Evolutionary conservation across 2,888 invertebrate genomes (phyloP), one percentile per base, ranked within the genome.

Genomic region (Cheilosia pagana): DNA sequence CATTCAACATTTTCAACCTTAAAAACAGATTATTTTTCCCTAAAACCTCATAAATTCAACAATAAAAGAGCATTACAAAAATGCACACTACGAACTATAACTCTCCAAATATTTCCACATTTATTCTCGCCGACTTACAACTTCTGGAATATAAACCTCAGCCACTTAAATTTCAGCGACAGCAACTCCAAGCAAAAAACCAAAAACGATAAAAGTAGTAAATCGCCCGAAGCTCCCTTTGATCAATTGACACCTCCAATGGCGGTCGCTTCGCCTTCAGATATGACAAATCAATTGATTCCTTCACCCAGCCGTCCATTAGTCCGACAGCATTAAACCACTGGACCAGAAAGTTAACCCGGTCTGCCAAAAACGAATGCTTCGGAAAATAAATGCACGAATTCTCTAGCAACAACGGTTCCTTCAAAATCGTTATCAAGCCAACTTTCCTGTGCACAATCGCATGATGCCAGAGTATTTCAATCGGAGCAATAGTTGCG

Each of bases 281-380:
- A 31, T 79, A 72, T 5, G 31, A 16, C 39, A 35, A 60, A 43
- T 72, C 79, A 14, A 79, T 52, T 16, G 63, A 39, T 19, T 53
- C 10, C 28, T 67, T 59, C 21, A 60, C 16, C 89, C 89, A 90
- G 10, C 76, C 70, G 1, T 87, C 48, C 25, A 89, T 21, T 1
- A 90, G 70, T 0, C 90, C 90, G 2, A 83, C 88, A 5, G 88
- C 87, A 0, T 87, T 81, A 74, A 90, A 74, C 79, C 83, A 76
- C 52, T 87, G 86, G 10, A 90, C 83, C 53, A 88, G 79, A 25
- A 86, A 82, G 67, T 90, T 88, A 3, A 90, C 82, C 12, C 87
- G 87, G 25, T 88, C 87, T 12, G 87, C 78, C 12, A 90, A 87
- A 45, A 82, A 89, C 0, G 90, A 89, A 43, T 89, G 90, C 71